These are phyloP conservation scores for Hippocampus comes DNA, from an alignment of 2,113 vertebrate species.

Conservation along the genomic window DNA sequence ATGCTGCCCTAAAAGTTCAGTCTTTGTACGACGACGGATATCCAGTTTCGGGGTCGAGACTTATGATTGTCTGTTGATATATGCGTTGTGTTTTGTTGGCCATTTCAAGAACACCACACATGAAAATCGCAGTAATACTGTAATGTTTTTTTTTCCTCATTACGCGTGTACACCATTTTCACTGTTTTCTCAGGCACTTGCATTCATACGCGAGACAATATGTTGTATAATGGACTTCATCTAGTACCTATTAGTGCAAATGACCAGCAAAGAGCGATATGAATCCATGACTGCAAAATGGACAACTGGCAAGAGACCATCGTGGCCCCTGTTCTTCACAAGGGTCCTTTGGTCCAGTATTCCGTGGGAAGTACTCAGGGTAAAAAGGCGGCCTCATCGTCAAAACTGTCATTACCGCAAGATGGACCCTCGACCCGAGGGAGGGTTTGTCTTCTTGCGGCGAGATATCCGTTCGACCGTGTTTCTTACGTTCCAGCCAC, in stretches of 20 bases:
- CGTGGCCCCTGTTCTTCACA: constrained; percentile 45
- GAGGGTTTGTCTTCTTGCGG: constrained; percentile 42
- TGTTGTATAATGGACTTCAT: constrained; percentile 53
- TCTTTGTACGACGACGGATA: too few species aligned
- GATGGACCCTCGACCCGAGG: constrained; percentile 22
- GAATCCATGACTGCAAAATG: constrained; percentile 36
- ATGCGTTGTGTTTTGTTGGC: too few species aligned
- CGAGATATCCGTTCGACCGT: constrained; percentile 58
- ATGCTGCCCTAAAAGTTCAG: too few species aligned
- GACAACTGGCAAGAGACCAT: neutral
- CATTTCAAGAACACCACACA: too few species aligned
- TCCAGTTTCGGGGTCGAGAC: too few species aligned
- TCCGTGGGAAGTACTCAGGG: constrained; percentile 54
- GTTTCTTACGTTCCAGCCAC: constrained; percentile 20
- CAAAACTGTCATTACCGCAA: constrained; percentile 3
- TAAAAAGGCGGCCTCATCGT: constrained; percentile 41
- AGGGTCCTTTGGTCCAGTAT: constrained; percentile 64
- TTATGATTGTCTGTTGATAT: too few species aligned
- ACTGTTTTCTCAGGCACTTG: constrained; percentile 14
- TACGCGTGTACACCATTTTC: neutral
- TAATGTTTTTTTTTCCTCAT: too few species aligned
- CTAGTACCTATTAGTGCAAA: constrained; percentile 70
- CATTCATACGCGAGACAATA: constrained; percentile 50
- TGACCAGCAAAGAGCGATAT: constrained; percentile 64
- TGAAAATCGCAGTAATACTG: too few species aligned